Percentiles rank a stretch among this genome's conserved stretches.
Evolutionary conservation across 2,113 vertebrate species (phyloP).

Genomic region (Leptocoma aspasia): DNA sequence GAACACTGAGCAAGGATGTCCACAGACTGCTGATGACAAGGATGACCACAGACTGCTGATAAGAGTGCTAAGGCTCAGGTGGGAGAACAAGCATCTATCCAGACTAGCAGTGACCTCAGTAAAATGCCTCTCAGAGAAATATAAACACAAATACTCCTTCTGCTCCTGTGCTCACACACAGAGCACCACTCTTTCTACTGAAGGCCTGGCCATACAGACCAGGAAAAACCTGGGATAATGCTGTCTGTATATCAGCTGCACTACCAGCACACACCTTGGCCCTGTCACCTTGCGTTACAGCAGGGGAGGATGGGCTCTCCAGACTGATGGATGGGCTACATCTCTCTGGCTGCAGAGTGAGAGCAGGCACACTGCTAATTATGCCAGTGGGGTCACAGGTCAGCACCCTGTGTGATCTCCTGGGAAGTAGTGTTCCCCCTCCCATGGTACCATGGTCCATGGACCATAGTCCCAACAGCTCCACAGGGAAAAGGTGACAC

Average conservation of each 20-base stretch:
- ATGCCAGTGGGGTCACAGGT: background rate
- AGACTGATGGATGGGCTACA: background rate
- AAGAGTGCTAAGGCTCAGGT: background rate
- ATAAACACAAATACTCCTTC: background rate
- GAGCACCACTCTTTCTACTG: background rate
- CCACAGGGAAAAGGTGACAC: background rate
- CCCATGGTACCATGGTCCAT: background rate
- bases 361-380: background rate
- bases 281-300: fast-evolving
- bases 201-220: background rate
- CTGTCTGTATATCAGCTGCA: fast-evolving
- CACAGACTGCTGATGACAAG: background rate
- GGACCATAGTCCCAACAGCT: background rate
- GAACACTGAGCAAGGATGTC: background rate
- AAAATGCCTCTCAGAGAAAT: background rate
- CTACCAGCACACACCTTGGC: background rate
- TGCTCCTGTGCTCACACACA: background rate
- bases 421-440: fast-evolving
- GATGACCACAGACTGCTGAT: background rate
- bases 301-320: background rate
- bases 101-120: background rate
- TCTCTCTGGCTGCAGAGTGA: fast-evolving
- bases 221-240: background rate
- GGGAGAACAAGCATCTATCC: background rate
- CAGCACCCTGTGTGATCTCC: background rate